These are phyloP conservation scores for Apodemus speciosus DNA, from an alignment of 2,113 vertebrate genomes.

Conservation along the genomic window DNA sequence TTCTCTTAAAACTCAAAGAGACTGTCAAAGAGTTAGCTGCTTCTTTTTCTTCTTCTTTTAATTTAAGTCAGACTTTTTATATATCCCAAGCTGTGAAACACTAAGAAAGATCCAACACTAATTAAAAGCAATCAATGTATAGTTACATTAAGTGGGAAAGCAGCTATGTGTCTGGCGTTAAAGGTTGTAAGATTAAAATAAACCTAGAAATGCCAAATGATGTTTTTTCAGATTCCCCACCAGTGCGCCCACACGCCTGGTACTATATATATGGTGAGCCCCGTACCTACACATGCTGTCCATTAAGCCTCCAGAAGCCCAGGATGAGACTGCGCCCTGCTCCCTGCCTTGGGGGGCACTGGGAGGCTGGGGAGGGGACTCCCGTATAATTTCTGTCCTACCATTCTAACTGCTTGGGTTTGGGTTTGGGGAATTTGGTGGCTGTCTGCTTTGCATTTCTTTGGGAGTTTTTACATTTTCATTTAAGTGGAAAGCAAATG, in stretches of 20 bases:
- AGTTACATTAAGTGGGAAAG: slow-evolving; percentile 80
- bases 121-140: slow-evolving; percentile 81
- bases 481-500: slow-evolving; percentile 52
- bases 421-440: neutral
- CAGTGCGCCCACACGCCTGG: slow-evolving; percentile 66
- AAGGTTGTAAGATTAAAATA: slow-evolving; percentile 82
- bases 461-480: slow-evolving; percentile 40
- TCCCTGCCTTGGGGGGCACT: neutral
- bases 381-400: neutral
- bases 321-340: neutral
- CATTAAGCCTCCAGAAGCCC: slow-evolving; percentile 45
- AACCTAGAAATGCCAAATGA: slow-evolving; percentile 80
- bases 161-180: slow-evolving; percentile 76
- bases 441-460: slow-evolving; percentile 46
- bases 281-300: slow-evolving; percentile 59
- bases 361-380: neutral
- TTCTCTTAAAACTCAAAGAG: slow-evolving; percentile 5
- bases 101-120: slow-evolving; percentile 78
- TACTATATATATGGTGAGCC: slow-evolving; percentile 50
- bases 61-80: slow-evolving; percentile 74
- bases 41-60: slow-evolving; percentile 26
- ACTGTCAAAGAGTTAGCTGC: slow-evolving; percentile 37
- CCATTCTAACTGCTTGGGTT: slow-evolving; percentile 34
- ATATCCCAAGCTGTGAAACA: slow-evolving; percentile 76
- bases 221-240: slow-evolving; percentile 65